Percentiles rank a stretch among this genome's conserved stretches.
Evolutionary conservation across 2,113 vertebrate species (phyloP).

Genomic region (Osmerus mordax): DNA sequence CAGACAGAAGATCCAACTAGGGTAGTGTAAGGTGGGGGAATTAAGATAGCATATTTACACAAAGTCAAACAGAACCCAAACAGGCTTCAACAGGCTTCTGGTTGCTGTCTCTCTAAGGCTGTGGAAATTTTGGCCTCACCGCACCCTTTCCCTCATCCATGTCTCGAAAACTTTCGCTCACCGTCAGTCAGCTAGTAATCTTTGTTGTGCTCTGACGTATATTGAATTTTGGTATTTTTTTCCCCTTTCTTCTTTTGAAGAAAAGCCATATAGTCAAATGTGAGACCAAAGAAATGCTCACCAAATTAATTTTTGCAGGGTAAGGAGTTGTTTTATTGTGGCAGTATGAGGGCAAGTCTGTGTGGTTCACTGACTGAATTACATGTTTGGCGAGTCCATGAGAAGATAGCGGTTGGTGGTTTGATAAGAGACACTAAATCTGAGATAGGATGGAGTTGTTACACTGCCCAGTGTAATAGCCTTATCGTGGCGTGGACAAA

Average conservation of each 20-base stretch:
- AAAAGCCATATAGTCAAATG: too few relatives aligned
- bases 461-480: neutral
- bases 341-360: neutral
- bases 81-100: constrained; percentile 23
- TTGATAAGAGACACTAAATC: neutral
- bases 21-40: too few relatives aligned
- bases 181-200: neutral
- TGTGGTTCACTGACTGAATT: neutral
- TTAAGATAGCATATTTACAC: too few relatives aligned
- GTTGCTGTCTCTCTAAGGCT: constrained; percentile 18
- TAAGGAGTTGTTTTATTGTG: neutral
- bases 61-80: constrained; percentile 22
- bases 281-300: neutral
- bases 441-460: neutral
- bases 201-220: neutral
- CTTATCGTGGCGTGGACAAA: neutral
- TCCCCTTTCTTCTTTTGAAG: too few relatives aligned
- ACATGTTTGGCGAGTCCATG: neutral
- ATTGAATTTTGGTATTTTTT: neutral
- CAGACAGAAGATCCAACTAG: neutral
- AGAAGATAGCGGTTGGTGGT: constrained; percentile 3
- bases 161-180: neutral
- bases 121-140: constrained; percentile 18
- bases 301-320: neutral
- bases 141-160: neutral